Evolutionary conservation across 2,113 vertebrate species (phyloP).

Genomic region (Crocuta crocuta): DNA sequence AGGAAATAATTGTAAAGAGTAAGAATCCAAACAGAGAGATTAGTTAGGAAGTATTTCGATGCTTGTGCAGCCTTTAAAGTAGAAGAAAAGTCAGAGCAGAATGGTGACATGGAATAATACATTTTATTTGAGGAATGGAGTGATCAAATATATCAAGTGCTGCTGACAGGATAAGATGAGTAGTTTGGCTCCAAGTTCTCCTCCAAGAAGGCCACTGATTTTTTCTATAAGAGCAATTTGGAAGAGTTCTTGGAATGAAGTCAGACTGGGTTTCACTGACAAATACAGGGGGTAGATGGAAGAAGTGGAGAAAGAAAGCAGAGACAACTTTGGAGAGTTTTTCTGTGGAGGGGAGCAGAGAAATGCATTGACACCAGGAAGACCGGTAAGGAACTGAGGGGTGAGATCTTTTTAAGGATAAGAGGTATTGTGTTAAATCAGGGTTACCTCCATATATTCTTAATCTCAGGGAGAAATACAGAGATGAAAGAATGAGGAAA

Average conservation of each 20-base stretch:
- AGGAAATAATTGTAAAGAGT: not conserved
- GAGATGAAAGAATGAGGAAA: not conserved
- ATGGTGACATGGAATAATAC: not conserved
- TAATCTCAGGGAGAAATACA: not conserved
- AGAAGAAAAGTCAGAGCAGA: not conserved
- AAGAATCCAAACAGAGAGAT: not conserved
- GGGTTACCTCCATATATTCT: not conserved
- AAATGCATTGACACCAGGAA: not conserved
- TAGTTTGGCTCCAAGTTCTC: not conserved
- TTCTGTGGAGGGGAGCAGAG: not conserved
- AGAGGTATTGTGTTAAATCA: not conserved
- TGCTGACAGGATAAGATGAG: not conserved
- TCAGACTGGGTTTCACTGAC: not conserved
- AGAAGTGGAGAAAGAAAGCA: not conserved
- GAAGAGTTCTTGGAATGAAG: not conserved
- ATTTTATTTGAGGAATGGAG: not conserved
- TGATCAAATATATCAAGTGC: not conserved
- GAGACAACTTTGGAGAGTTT: not conserved
- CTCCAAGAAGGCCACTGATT: not conserved
- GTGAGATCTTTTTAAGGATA: not conserved
- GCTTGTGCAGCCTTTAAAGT: not conserved
- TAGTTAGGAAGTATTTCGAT: not conserved
- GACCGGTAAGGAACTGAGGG: not conserved
- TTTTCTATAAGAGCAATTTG: not conserved
- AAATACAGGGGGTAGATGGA: not conserved